Conservation (phyloP, 2,113 vertebrate genomes). For the Erinaceus europaeus region DNA sequence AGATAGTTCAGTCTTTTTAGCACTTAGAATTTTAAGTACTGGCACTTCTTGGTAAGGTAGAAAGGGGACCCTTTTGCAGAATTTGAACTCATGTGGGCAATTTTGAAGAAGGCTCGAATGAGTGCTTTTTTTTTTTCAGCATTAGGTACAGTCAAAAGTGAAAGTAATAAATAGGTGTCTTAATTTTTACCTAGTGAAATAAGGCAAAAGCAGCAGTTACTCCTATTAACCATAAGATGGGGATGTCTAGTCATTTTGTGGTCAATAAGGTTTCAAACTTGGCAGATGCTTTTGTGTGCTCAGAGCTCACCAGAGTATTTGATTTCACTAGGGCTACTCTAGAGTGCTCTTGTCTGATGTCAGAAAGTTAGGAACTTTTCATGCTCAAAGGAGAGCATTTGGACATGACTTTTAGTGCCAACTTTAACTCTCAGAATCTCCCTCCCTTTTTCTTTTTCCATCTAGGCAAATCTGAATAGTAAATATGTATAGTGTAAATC, state of each 20-base stretch:
- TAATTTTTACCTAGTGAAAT: background rate
- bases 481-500: background rate
- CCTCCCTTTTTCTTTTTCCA: background rate
- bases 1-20: no score
- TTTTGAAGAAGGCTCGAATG: background rate
- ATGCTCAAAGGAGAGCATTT: background rate
- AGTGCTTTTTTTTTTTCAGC: background rate
- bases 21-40: no score
- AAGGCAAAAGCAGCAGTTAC: background rate
- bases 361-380: background rate
- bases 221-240: background rate
- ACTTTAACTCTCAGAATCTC: background rate
- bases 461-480: no score
- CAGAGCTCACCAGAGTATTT: background rate
- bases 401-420: background rate
- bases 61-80: background rate
- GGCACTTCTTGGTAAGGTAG: no score
- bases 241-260: background rate
- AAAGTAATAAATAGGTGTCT: background rate
- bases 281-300: no score
- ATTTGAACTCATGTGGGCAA: background rate
- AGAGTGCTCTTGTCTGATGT: background rate
- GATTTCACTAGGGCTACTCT: background rate
- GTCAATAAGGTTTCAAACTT: background rate
- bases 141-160: no score